Conservation (phyloP, 2,797 vertebrate species). For the Masticophis lateralis region DNA sequence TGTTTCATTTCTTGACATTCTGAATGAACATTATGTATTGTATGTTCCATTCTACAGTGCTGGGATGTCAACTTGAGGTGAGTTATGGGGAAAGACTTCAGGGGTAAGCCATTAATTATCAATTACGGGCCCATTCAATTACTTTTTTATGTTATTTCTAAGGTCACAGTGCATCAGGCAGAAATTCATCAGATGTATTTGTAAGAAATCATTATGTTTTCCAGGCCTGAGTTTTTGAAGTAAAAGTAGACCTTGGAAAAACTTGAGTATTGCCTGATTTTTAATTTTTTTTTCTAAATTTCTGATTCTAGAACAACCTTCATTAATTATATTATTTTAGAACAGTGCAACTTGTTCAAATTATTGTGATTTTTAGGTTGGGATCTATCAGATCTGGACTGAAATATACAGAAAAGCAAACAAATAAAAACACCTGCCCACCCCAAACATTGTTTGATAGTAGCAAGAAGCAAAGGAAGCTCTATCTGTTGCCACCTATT, state of each 20-base stretch:
- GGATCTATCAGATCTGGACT: background rate
- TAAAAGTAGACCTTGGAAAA: background rate
- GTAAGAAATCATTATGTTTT: background rate
- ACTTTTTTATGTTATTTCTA: background rate
- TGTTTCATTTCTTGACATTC: background rate
- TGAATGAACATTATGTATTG: background rate
- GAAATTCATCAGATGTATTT: background rate
- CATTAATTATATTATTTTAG: background rate
- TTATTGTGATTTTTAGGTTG: background rate
- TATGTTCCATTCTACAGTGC: background rate
- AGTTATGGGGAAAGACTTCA: background rate
- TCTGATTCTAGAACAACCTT: background rate
- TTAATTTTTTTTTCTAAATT: background rate
- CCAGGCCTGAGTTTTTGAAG: background rate
- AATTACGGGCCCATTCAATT: background rate
- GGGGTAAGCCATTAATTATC: background rate
- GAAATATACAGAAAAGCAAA: background rate
- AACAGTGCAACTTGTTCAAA: too few species aligned
- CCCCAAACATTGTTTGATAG: background rate
- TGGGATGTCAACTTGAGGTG: background rate
- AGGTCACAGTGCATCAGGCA: background rate
- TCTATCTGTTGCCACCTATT: background rate
- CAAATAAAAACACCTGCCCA: background rate
- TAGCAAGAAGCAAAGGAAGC: background rate
- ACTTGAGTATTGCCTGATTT: background rate